These are phyloP conservation scores for Cerastis rubricosa DNA, from an alignment of 2,888 invertebrate genomes.

Conservation along the genomic window DNA sequence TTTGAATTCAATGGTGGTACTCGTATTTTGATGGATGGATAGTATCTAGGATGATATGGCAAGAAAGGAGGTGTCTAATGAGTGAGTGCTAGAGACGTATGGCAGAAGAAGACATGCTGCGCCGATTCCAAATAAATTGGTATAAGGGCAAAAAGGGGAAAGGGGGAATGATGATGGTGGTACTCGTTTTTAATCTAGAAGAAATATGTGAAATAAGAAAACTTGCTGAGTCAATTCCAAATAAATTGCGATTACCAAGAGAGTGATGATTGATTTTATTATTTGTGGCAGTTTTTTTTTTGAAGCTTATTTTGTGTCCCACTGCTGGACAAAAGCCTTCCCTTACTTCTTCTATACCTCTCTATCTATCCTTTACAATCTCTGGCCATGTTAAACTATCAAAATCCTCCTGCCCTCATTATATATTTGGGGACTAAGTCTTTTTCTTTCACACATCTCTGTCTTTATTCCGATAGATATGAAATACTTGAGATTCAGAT, in stretches of 20 bases:
- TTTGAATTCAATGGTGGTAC: neutral
- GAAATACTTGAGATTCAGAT: neutral
- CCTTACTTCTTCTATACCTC: neutral
- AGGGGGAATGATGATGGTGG: neutral
- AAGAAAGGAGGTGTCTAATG: neutral
- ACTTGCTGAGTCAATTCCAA: neutral
- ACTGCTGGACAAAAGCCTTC: neutral
- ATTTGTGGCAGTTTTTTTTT: neutral
- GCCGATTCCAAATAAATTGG: neutral
- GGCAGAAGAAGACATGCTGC: neutral
- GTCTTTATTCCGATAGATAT: neutral
- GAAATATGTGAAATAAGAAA: neutral
- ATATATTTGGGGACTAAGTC: neutral
- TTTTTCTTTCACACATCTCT: neutral
- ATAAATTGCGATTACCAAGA: neutral
- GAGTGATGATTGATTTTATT: neutral
- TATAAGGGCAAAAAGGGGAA: no score
- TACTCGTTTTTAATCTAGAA: neutral
- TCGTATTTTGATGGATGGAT: neutral
- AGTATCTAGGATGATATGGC: neutral
- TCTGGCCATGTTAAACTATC: neutral
- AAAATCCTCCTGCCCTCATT: neutral
- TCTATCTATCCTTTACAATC: neutral
- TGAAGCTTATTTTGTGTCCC: neutral
- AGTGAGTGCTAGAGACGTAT: neutral